Conservation (phyloP, 37 sponge, comb jelly and placozoan species). For the Aphrocallistes beatrix region DNA sequence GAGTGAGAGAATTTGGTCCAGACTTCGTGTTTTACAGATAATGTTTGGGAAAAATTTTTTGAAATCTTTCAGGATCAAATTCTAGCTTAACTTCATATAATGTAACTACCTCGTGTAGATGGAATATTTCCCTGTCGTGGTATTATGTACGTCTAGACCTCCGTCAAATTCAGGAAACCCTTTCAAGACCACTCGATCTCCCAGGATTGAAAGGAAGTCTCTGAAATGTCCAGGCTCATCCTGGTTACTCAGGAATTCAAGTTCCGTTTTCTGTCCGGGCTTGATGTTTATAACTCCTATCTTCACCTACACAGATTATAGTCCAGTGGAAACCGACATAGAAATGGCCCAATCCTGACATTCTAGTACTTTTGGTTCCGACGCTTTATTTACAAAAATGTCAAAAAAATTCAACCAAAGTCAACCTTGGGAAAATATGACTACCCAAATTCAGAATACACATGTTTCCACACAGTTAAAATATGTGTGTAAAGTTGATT, state of each 20-base stretch:
- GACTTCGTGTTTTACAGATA: too few species aligned
- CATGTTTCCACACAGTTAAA: background rate
- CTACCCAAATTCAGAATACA: background rate
- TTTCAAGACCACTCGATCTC: constrained; percentile 44
- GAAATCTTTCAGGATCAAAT: too few species aligned
- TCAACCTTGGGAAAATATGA: background rate
- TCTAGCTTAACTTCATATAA: background rate
- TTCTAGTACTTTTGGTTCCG: too few species aligned
- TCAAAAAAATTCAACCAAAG: background rate
- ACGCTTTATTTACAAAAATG: too few species aligned
- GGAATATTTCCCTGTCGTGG: constrained; percentile 73
- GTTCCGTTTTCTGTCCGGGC: constrained; percentile 66
- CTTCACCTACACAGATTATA: constrained; percentile 57
- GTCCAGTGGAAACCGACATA: background rate
- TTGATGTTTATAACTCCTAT: constrained; percentile 71
- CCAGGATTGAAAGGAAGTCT: constrained; percentile 27
- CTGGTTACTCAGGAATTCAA: constrained; percentile 71
- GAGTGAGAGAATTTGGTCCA: too few species aligned
- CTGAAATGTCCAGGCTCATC: constrained; percentile 59
- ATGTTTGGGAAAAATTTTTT: too few species aligned
- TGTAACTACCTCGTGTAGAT: constrained; percentile 54
- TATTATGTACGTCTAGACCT: constrained; percentile 62
- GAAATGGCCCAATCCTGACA: too few species aligned
- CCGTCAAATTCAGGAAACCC: constrained; percentile 82
- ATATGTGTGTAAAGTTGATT: too few species aligned